Conservation (phyloP, 2,888 invertebrate genomes). For the Eilema griseolum region DNA sequence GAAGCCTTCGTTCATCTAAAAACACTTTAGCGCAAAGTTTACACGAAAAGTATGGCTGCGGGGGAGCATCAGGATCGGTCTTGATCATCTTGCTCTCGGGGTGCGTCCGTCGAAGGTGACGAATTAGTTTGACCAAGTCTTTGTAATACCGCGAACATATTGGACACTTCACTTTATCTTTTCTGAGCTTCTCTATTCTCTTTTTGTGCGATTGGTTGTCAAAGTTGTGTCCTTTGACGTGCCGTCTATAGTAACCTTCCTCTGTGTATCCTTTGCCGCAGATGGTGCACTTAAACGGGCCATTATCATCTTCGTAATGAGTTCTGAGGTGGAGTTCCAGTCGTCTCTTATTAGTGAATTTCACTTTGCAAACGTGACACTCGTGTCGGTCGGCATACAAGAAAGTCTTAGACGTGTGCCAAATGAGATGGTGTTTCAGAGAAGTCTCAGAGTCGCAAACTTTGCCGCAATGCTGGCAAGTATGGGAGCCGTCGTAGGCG, state of each 20-base stretch:
- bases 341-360: conserved; percentile 81
- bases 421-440: conserved; percentile 76
- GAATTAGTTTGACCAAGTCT: conserved; percentile 77
- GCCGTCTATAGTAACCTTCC: conserved; percentile 80
- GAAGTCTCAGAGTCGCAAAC: conserved; percentile 78
- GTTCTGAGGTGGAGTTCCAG: conserved; percentile 79
- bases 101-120: conserved; percentile 78
- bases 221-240: conserved; percentile 85
- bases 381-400: conserved; percentile 78
- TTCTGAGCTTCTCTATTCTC: conserved; percentile 74
- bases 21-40: conserved; percentile 82
- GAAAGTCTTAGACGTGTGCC: conserved; percentile 80
- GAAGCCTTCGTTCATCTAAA: conserved; percentile 71
- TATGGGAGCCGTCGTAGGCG: conserved; percentile 67
- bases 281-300: conserved; percentile 81
- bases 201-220: conserved; percentile 77
- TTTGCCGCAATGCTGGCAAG: conserved; percentile 81
- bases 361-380: conserved; percentile 79
- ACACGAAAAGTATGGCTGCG: conserved; percentile 74
- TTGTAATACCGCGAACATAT: conserved; percentile 79
- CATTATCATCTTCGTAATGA: conserved; percentile 84
- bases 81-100: conserved; percentile 86
- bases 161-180: conserved; percentile 80
- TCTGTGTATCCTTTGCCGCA: conserved; percentile 86
- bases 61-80: conserved; percentile 79